Evolutionary conservation across 2,888 invertebrate species (phyloP).

Genomic region (Clostera curtula): DNA sequence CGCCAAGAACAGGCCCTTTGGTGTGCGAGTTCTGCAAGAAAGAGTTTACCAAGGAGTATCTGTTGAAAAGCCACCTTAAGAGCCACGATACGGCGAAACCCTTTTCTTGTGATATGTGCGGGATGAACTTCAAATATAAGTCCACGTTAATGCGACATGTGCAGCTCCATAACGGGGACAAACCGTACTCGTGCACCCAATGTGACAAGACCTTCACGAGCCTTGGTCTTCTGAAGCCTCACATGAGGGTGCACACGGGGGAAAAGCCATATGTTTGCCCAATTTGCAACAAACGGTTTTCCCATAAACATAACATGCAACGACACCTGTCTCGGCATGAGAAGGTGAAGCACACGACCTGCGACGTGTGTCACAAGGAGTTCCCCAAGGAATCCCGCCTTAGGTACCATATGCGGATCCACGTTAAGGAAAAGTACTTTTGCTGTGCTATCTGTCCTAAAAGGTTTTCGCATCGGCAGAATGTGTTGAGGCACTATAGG

Average conservation of each 20-base stretch:
- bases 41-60: slow-evolving; percentile 20
- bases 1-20: slow-evolving; percentile 5
- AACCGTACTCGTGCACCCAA: slow-evolving; percentile 29
- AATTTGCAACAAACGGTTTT: slow-evolving; percentile 40
- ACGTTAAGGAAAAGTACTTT: slow-evolving; percentile 45
- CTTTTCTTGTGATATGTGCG: slow-evolving; percentile 16
- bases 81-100: slow-evolving; percentile 21
- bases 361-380: slow-evolving; percentile 44
- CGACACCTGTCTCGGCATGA: slow-evolving; percentile 38
- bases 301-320: slow-evolving; percentile 50
- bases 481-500: slow-evolving; percentile 44
- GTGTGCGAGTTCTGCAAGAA: slow-evolving; percentile 24
- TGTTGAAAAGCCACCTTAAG: slow-evolving; percentile 24
- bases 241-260: slow-evolving; percentile 39
- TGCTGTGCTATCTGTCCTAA: slow-evolving; percentile 40
- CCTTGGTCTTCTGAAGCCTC: slow-evolving; percentile 27
- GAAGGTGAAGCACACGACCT: slow-evolving; percentile 39
- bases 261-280: slow-evolving; percentile 34
- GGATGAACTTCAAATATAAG: slow-evolving; percentile 39
- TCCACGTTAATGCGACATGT: slow-evolving; percentile 41
- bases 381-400: slow-evolving; percentile 50
- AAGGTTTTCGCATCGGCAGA: slow-evolving; percentile 50
- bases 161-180: slow-evolving; percentile 31
- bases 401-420: slow-evolving; percentile 49
- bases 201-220: slow-evolving; percentile 45